Conservation (phyloP, 2,797 vertebrate species). For the Erpetoichthys calabaricus region DNA sequence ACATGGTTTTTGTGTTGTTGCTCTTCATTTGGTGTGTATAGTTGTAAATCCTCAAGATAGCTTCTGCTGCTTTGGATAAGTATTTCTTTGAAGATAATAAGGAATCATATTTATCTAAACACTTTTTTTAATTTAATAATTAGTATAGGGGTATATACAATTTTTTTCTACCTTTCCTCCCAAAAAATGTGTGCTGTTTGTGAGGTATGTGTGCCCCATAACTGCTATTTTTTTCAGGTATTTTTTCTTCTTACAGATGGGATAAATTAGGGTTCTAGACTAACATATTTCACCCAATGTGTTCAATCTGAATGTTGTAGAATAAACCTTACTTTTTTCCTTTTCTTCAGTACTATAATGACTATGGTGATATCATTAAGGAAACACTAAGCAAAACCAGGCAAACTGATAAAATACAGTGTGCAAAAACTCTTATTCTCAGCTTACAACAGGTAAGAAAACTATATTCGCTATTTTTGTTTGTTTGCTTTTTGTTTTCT, state of each 20-base stretch:
- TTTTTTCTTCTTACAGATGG: not conserved
- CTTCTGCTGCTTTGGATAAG: no score
- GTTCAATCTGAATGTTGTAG: not conserved
- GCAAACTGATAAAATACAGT: conserved; percentile 97
- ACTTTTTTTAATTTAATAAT: no score
- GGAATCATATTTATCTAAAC: no score
- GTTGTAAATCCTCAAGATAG: no score
- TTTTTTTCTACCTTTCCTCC: conserved; percentile 11
- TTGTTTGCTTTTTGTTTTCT: not conserved
- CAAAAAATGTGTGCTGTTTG: conserved; percentile 1
- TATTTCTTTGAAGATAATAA: no score
- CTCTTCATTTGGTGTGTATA: no score
- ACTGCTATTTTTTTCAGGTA: not conserved
- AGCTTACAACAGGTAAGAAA: conserved; percentile 90
- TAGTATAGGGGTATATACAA: no score
- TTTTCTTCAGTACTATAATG: conserved; percentile 81
- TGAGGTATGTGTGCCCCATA: not conserved
- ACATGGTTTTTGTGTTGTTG: no score
- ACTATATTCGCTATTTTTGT: not conserved
- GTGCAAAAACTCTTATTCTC: conserved; percentile 97
- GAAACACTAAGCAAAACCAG: conserved; percentile 96
- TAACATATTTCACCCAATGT: not conserved
- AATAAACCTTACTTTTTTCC: conserved; percentile 13
- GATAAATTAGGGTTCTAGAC: not conserved
- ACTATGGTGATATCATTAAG: conserved; percentile 98